Evolutionary conservation across 2,888 invertebrate genomes (phyloP), one percentile per base, ranked within the genome.

Genomic region (Mythimna loreyi): DNA sequence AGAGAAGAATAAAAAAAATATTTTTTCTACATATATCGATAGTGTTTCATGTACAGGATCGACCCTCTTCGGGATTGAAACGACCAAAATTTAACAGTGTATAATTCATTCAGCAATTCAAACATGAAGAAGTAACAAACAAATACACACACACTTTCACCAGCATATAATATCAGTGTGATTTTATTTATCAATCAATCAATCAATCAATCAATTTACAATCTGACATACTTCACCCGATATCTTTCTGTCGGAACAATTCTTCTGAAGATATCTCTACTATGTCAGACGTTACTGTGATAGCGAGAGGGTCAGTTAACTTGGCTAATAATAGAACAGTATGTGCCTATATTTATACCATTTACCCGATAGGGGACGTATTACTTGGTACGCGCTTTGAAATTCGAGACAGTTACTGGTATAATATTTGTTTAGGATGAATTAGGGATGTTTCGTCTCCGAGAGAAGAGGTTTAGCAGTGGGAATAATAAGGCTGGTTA

Each of bases 271-370:
- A 40, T 19, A 70, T 30, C n/a, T 53, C 8, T 16, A 13, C 8
- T 40, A 5, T 58, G 67, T 11, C 47, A 56, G 58, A 56, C 71
- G 30, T 63, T 63, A 23, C 65, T 75, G 62, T 82, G 81, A 85
- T 82, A 83, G 78, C 57, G 57, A 36, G 66, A 55, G 78, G 85
- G 87, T 87, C 87, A 87, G 76, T 84, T 85, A 86, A 85, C 81
- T 78, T 78, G 25, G 69, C 72, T 85, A 86, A 67, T 82, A 80
- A 78, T 83, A 83, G 74, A 47, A n/a, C 63, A 67, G 70, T 67
- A 77, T 67, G 75, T 60, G 56, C 59, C 75, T 83, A 83, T 80
- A 75, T 81, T 75, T 82, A n/a, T n/a, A 73, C 68, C 30, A 47
- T 57, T 40, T 52, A 74, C 16, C 11, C 68, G 72, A 82, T 80